Percentiles rank a stretch among this genome's conserved stretches.
Conservation (phyloP, 2,888 invertebrate genomes). For the Augochlorella aurata region DNA sequence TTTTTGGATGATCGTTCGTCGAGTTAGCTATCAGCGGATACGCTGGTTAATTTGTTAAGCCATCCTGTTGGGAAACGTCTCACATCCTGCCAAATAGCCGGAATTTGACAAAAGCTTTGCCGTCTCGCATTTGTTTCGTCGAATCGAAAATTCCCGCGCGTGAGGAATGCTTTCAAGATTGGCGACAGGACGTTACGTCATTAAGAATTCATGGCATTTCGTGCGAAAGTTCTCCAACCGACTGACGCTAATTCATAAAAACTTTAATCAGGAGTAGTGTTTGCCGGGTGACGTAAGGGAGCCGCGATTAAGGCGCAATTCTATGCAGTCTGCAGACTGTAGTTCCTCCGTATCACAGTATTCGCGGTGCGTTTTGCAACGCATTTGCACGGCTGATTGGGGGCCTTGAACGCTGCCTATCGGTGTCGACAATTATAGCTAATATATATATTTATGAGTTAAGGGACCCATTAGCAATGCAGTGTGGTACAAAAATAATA, state of each 20-base stretch:
- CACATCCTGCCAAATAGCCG: constrained; percentile 10
- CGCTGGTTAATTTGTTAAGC: constrained; percentile 31
- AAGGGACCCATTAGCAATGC: no score
- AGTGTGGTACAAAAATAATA: no score
- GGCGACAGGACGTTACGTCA: no score
- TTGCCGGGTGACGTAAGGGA: constrained; percentile 25
- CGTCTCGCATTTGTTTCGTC: constrained; percentile 32
- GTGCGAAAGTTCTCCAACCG: neutral
- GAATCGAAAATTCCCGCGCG: neutral
- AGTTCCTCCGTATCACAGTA: neutral
- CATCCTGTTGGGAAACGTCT: constrained; percentile 38
- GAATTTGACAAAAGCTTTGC: constrained; percentile 48
- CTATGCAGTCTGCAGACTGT: neutral
- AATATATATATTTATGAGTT: neutral
- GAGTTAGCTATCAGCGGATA: neutral
- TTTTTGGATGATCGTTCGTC: constrained; percentile 15
- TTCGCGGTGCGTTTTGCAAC: neutral
- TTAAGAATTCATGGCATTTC: neutral
- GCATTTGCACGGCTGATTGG: neutral
- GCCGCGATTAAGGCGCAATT: constrained; percentile 18
- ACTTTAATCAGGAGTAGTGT: constrained; percentile 30
- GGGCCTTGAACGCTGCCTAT: constrained; percentile 19
- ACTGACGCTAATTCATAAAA: constrained; percentile 12
- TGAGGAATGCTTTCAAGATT: no score
- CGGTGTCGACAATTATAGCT: neutral